phyloP scores from a whole-genome alignment of 2,797 vertebrate genomes.

The Mormyrops attenuatus region DNA sequence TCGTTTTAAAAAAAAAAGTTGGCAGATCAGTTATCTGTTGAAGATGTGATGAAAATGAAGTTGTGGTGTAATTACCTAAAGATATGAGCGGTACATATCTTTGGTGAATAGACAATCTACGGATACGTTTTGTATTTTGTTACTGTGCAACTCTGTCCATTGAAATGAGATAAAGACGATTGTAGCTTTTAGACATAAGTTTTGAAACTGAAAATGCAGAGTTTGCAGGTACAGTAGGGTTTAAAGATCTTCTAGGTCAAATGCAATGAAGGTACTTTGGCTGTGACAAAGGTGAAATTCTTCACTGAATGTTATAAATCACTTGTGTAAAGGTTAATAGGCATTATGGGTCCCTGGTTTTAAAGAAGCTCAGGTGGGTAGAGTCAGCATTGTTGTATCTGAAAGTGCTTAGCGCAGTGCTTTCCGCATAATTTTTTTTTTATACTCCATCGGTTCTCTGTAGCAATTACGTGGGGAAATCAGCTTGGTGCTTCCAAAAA shows the following conservation, averaged over 20 bases:
- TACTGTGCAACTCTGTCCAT: not conserved
- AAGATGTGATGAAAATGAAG: not conserved
- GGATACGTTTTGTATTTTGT: not conserved
- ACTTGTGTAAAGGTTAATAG: not conserved
- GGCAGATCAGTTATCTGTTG: not conserved
- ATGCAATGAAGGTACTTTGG: not conserved
- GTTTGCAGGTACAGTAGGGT: not conserved
- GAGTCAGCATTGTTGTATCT: not conserved
- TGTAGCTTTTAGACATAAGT: not conserved
- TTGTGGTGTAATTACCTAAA: not conserved
- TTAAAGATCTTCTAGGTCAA: not conserved
- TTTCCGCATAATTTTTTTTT: not conserved
- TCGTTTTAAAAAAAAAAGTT: not conserved
- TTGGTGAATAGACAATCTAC: not conserved
- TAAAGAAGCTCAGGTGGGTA: not conserved
- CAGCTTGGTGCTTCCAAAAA: not conserved
- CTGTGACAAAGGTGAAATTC: not conserved
- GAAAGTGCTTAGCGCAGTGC: not conserved
- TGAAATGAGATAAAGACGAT: not conserved
- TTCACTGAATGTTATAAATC: not conserved
- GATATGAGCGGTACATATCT: not conserved
- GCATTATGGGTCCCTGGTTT: not conserved
- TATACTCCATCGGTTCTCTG: not conserved
- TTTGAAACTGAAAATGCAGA: not conserved
- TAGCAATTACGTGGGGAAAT: not conserved